These are phyloP conservation scores for Cynaeus angustus DNA, from an alignment of 2,888 invertebrate genomes.

Conservation along the genomic window DNA sequence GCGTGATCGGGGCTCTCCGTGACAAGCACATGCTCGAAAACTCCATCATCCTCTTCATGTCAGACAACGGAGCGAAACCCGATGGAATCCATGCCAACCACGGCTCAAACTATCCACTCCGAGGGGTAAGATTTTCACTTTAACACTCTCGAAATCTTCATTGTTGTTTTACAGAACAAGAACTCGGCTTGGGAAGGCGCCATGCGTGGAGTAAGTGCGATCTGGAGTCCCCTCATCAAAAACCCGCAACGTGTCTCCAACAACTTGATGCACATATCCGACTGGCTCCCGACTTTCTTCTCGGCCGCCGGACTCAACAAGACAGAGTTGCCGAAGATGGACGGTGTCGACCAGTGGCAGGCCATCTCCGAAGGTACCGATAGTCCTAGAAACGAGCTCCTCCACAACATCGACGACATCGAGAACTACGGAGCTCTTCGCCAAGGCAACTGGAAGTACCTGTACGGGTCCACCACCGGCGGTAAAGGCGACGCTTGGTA, in stretches of 20 bases:
- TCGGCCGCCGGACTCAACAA: constrained; percentile 74
- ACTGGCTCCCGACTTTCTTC: constrained; percentile 82
- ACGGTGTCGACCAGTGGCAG: constrained; percentile 74
- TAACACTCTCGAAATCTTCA: constrained; percentile 20
- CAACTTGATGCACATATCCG: constrained; percentile 79
- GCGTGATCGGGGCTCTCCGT: constrained; percentile 81
- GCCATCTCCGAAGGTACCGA: constrained; percentile 71
- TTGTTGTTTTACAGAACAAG: constrained; percentile 74
- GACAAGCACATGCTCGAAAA: constrained; percentile 84
- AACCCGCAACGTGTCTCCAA: constrained; percentile 75
- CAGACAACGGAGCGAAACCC: constrained; percentile 92
- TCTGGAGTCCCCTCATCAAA: constrained; percentile 78
- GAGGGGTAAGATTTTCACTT: constrained; percentile 76
- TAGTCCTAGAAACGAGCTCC: constrained; percentile 74
- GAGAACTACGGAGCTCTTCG: constrained; percentile 75
- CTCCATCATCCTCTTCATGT: constrained; percentile 89
- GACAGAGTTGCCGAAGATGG: constrained; percentile 74
- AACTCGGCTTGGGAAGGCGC: constrained; percentile 84
- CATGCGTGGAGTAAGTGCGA: constrained; percentile 77
- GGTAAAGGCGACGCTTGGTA: constrained; percentile 70
- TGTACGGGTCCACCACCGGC: constrained; percentile 73
- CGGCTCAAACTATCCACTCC: constrained; percentile 86
- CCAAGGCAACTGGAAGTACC: constrained; percentile 78
- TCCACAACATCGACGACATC: constrained; percentile 76
- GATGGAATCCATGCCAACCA: constrained; percentile 82